Evolutionary conservation across 2,888 invertebrate genomes (phyloP).

Genomic region (Trichogramma dendrolimi): DNA sequence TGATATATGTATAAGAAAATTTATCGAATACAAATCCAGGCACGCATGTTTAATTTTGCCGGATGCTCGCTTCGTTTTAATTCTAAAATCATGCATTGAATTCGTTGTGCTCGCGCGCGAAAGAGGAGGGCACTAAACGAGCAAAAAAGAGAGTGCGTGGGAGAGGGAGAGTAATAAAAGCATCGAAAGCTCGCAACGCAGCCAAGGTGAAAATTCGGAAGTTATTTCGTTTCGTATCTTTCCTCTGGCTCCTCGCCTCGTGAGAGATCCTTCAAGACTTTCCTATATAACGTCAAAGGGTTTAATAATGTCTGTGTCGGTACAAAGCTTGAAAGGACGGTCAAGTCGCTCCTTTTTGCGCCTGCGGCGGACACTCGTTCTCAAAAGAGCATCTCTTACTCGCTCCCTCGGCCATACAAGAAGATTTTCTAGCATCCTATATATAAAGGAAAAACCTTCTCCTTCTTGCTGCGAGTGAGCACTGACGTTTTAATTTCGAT

Average conservation of each 20-base stretch:
- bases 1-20: too few relatives aligned
- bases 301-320: conserved; percentile 44
- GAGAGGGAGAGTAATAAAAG: too few relatives aligned
- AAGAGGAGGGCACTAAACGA: too few relatives aligned
- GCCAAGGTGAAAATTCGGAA: conserved; percentile 35
- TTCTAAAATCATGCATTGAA: too few relatives aligned
- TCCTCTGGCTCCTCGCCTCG: conserved; percentile 11
- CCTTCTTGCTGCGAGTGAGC: conserved; percentile 16
- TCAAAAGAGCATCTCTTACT: conserved; percentile 14
- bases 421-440: not conserved
- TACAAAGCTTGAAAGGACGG: conserved; percentile 39
- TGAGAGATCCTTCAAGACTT: conserved; percentile 10
- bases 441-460: conserved; percentile 27
- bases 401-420: not conserved
- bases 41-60: too few relatives aligned
- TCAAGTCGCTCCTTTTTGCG: conserved; percentile 37
- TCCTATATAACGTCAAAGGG: conserved; percentile 36
- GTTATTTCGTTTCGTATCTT: conserved; percentile 39
- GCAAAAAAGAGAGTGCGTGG: too few relatives aligned
- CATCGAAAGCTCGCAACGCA: too few relatives aligned
- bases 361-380: conserved; percentile 31
- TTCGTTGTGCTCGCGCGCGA: too few relatives aligned
- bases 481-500: conserved; percentile 48
- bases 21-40: too few relatives aligned
- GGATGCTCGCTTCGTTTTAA: too few relatives aligned